Evolutionary conservation across 2,113 vertebrate genomes (phyloP).

Genomic region (Nothoprocta perdicaria): DNA sequence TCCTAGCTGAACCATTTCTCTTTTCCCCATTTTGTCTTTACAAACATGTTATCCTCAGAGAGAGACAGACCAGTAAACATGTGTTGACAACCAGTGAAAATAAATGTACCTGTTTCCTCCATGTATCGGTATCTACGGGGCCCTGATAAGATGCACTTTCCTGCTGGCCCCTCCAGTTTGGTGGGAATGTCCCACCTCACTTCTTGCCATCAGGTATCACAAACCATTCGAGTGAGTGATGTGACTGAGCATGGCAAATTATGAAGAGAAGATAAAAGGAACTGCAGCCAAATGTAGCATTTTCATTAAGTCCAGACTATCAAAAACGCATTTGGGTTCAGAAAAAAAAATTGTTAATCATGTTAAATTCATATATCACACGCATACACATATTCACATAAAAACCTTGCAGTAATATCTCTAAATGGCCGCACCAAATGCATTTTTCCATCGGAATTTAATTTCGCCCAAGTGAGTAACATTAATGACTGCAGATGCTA

Average conservation of each 20-base stretch:
- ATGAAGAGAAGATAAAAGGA: neutral
- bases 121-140: neutral
- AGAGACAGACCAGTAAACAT: neutral
- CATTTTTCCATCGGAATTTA: neutral
- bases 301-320: neutral
- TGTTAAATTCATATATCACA: neutral
- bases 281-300: neutral
- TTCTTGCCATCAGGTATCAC: neutral
- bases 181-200: neutral
- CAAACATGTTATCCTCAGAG: neutral
- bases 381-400: too few species aligned
- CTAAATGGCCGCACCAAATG: neutral
- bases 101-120: neutral
- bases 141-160: neutral
- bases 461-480: neutral
- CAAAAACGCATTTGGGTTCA: neutral
- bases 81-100: neutral
- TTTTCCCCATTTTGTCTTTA: neutral
- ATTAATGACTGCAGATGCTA: neutral
- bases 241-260: neutral
- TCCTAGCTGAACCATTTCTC: neutral
- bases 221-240: neutral
- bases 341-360: neutral
- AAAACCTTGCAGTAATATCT: neutral
- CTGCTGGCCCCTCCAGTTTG: fast-evolving